These are phyloP conservation scores for Cylindroiulus punctatus DNA, from an alignment of 2,888 invertebrate species.

Conservation along the genomic window DNA sequence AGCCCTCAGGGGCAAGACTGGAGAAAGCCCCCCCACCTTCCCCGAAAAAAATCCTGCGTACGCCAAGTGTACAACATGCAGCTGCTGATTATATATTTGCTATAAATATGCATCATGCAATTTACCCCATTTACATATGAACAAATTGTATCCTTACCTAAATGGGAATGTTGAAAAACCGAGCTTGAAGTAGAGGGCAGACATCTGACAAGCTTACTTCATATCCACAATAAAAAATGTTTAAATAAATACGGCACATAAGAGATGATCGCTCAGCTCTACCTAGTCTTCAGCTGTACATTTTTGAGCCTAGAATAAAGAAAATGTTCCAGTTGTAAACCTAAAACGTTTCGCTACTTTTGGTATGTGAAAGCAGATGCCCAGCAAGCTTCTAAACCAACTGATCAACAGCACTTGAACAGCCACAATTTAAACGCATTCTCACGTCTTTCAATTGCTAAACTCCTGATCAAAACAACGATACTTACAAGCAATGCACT, in stretches of 20 bases:
- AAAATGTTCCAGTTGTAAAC: background rate
- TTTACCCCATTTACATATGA: background rate
- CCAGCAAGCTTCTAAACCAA: background rate
- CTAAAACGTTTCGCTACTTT: background rate
- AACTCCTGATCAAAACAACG: background rate
- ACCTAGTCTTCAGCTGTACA: background rate
- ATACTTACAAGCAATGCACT: background rate
- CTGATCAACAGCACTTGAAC: background rate
- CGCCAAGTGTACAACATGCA: too few species aligned
- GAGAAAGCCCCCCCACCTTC: too few species aligned
- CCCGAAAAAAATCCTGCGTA: too few species aligned
- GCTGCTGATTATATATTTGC: background rate
- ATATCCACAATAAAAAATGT: conserved; percentile 52
- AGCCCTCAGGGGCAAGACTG: too few species aligned
- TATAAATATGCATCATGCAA: too few species aligned
- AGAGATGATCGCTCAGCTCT: background rate
- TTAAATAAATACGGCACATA: conserved; percentile 39
- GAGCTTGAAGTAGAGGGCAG: conserved; percentile 54
- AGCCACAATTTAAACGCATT: background rate
- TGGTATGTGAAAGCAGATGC: background rate
- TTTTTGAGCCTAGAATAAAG: background rate
- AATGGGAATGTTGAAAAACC: conserved; percentile 55
- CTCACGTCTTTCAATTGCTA: background rate
- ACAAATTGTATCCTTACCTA: conserved; percentile 45
- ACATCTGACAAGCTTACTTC: conserved; percentile 56